Percentiles rank a stretch among this genome's conserved stretches.
phyloP scores from a whole-genome alignment of 2,797 vertebrate genomes.

The Lateolabrax maculatus region DNA sequence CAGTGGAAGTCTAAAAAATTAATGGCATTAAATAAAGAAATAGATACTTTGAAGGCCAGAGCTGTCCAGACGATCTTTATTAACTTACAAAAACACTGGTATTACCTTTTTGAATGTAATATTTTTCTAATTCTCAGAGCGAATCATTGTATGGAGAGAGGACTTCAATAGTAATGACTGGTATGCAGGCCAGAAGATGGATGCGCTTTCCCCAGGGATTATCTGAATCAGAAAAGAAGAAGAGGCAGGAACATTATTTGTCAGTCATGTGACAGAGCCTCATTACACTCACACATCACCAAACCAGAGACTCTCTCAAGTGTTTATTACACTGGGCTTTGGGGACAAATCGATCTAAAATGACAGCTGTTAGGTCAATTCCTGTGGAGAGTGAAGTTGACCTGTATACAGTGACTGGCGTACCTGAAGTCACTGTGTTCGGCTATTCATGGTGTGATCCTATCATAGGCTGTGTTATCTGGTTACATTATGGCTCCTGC shows the following conservation, averaged over 20 bases:
- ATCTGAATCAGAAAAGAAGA: slow-evolving; percentile 62
- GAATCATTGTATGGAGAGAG: background rate
- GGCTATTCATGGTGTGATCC: slow-evolving; percentile 43
- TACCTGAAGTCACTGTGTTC: slow-evolving; percentile 65
- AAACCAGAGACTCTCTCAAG: slow-evolving; percentile 73
- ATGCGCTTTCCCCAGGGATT: slow-evolving; percentile 51
- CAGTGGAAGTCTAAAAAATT: background rate
- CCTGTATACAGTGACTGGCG: slow-evolving; percentile 55
- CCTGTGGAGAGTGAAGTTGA: slow-evolving; percentile 69
- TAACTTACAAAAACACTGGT: background rate
- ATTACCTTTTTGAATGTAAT: background rate
- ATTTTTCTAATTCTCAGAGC: background rate
- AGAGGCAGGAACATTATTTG: slow-evolving; percentile 64
- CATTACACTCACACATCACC: slow-evolving; percentile 77
- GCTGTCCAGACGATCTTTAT: background rate
- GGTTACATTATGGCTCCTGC: slow-evolving; percentile 36
- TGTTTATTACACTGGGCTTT: slow-evolving; percentile 81
- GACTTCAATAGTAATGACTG: slow-evolving; percentile 14
- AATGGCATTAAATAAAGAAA: slow-evolving; percentile 11
- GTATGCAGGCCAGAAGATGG: slow-evolving; percentile 30
- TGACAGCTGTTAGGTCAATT: slow-evolving; percentile 80
- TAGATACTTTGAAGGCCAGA: slow-evolving; percentile 4
- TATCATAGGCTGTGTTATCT: slow-evolving; percentile 44
- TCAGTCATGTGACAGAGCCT: slow-evolving; percentile 77
- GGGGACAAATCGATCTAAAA: slow-evolving; percentile 80